These are phyloP conservation scores for Bothrops jararaca DNA, from an alignment of 2,113 vertebrate genomes.

Conservation along the genomic window DNA sequence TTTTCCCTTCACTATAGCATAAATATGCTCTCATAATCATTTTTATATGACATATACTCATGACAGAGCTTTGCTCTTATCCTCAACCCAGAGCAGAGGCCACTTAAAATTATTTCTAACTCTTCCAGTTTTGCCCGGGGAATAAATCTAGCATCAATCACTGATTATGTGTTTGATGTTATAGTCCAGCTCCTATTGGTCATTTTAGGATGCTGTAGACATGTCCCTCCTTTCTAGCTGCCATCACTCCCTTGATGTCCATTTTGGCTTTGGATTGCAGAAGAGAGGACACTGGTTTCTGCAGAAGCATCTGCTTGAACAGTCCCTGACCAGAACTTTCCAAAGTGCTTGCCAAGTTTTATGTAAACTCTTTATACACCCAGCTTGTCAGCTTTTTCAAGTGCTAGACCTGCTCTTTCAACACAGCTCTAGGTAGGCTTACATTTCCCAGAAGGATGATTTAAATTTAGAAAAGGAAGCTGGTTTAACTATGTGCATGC, in stretches of 20 bases:
- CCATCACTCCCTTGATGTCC: background rate
- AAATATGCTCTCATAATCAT: background rate
- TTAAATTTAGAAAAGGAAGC: background rate
- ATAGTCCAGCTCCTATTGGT: background rate
- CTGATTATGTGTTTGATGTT: background rate
- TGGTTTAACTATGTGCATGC: background rate
- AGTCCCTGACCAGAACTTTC: background rate
- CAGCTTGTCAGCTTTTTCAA: background rate
- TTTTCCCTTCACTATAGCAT: background rate
- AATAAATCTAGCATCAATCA: background rate
- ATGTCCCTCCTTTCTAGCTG: background rate
- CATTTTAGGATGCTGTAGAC: background rate
- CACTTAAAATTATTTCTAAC: background rate
- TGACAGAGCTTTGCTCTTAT: background rate
- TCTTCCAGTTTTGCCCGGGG: background rate
- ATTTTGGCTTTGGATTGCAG: background rate
- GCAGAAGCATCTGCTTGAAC: background rate
- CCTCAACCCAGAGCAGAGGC: background rate
- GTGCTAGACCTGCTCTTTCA: background rate
- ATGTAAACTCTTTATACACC: background rate
- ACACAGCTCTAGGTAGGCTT: background rate
- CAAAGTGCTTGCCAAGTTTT: background rate
- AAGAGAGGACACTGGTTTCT: background rate
- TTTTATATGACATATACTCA: background rate
- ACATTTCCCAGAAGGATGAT: background rate